Conservation (phyloP, 2,113 vertebrate species). For the Aspidoscelis tigris region DNA sequence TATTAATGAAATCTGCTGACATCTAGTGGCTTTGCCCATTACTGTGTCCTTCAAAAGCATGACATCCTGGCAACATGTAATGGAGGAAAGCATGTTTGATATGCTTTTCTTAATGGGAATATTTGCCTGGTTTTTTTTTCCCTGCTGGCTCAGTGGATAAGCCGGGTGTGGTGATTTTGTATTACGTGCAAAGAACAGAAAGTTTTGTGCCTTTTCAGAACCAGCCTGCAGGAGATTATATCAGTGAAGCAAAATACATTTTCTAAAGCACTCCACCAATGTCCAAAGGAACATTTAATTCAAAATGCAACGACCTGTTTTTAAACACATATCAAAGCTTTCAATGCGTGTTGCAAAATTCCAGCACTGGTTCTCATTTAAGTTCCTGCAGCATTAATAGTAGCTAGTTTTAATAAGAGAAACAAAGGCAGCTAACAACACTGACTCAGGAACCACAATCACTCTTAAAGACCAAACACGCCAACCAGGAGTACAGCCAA, state of each 20-base stretch:
- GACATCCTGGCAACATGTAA: not conserved
- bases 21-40: constrained; percentile 68
- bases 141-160: not conserved
- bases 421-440: not conserved
- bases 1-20: constrained; percentile 68
- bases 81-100: not conserved
- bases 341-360: not conserved
- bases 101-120: not conserved
- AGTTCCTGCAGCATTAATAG: not conserved
- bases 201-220: constrained; percentile 27
- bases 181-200: constrained; percentile 30
- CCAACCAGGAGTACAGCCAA: too few species aligned
- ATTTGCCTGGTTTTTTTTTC: constrained; percentile 8
- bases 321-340: not conserved
- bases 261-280: not conserved
- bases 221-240: constrained; percentile 22
- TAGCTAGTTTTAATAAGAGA: not conserved
- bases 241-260: not conserved
- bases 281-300: not conserved
- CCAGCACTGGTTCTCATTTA: not conserved
- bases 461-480: too few species aligned
- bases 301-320: not conserved
- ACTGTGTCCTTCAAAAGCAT: fast-evolving
- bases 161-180: constrained; percentile 10
- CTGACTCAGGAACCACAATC: not conserved